Evolutionary conservation across 2,797 vertebrate species (phyloP).

Genomic region (Crenichthys baileyi): DNA sequence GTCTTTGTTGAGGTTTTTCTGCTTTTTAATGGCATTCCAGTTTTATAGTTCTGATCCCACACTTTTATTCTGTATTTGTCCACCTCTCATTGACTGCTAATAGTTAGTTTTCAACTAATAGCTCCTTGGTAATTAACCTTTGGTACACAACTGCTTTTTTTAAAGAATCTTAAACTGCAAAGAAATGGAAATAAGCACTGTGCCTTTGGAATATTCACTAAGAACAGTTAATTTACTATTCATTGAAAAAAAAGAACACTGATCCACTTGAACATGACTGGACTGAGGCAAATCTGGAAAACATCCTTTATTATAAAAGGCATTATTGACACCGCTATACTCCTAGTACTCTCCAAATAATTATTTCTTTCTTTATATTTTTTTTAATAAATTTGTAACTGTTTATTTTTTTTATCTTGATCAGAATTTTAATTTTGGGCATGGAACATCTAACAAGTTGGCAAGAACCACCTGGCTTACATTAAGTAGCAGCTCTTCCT

Average conservation of each 20-base stretch:
- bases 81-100: no score
- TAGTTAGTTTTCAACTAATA: no score
- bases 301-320: background rate
- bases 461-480: background rate
- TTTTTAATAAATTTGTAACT: no score
- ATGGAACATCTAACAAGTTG: background rate
- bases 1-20: no score
- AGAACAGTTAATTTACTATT: background rate
- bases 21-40: no score
- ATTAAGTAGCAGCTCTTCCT: background rate
- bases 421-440: background rate
- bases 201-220: background rate
- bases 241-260: background rate
- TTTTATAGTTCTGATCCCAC: no score
- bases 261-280: background rate
- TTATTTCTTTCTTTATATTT: background rate
- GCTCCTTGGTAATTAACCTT: background rate
- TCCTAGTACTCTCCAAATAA: background rate
- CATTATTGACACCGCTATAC: background rate
- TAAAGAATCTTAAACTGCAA: background rate
- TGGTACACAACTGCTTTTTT: background rate
- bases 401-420: no score
- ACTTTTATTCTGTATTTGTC: no score
- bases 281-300: background rate
- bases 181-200: background rate